Conservation (phyloP, 1,140 invertebrate genomes). For the Drosophila nasuta region DNA sequence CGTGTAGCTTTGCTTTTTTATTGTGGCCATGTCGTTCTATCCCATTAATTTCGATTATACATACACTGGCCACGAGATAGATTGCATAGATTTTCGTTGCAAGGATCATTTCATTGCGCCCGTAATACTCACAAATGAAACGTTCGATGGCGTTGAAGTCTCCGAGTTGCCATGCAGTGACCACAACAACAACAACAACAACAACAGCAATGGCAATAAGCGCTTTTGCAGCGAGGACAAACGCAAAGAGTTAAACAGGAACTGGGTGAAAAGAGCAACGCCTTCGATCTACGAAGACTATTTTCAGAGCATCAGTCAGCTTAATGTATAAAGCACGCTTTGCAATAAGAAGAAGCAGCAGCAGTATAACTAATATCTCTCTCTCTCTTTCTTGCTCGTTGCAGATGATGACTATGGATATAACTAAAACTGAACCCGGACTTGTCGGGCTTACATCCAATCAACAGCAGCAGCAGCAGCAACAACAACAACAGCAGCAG, state of each 20-base stretch:
- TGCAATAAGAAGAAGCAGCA: neutral
- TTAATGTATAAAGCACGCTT: conserved; percentile 22
- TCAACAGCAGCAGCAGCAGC: conserved; percentile 63
- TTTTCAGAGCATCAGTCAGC: conserved; percentile 10
- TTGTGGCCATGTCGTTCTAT: conserved; percentile 9
- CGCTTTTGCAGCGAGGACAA: neutral
- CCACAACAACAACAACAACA: neutral
- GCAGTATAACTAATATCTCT: neutral
- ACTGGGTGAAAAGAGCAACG: no score
- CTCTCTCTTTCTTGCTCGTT: no score
- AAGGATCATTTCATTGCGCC: conserved; percentile 47
- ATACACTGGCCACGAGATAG: neutral
- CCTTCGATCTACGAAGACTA: conserved; percentile 5
- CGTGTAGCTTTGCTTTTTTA: neutral
- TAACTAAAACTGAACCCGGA: conserved; percentile 88
- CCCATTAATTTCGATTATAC: conserved; percentile 25
- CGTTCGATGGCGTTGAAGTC: neutral
- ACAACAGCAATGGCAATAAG: neutral
- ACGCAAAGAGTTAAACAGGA: no score
- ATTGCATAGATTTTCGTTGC: neutral
- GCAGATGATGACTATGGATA: conserved; percentile 90
- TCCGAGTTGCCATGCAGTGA: neutral
- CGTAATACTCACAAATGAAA: neutral
- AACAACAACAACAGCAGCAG: conserved; percentile 48
- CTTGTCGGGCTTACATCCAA: conserved; percentile 81